A percentile compares a stretch with the other conserved stretches of the same genome.
Evolutionary conservation across 2,888 invertebrate species (phyloP).

Genomic region (Limnephilus marmoratus): DNA sequence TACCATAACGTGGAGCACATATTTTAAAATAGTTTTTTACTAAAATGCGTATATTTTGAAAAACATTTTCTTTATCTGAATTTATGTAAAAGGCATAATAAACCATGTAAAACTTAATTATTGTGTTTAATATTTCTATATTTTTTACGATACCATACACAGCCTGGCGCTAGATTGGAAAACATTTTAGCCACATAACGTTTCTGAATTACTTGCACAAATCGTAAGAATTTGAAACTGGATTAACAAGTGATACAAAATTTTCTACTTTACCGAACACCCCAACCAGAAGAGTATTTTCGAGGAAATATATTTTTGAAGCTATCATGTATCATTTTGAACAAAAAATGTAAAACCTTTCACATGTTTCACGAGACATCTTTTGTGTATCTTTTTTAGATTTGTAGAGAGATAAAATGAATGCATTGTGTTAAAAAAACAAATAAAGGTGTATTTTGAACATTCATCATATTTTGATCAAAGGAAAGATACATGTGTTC

Average conservation of each 20-base stretch:
- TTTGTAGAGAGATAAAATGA: neutral
- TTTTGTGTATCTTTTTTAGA: neutral
- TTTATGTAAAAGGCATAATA: no score
- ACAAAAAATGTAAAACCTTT: neutral
- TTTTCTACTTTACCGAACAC: neutral
- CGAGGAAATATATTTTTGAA: neutral
- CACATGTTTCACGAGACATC: neutral
- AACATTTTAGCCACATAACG: neutral
- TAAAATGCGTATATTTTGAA: no score
- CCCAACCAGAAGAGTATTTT: neutral
- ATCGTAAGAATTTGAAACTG: neutral
- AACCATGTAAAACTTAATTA: neutral
- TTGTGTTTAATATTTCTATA: no score
- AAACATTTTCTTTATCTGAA: no score
- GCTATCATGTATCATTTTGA: neutral
- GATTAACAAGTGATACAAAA: neutral
- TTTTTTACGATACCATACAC: no score
- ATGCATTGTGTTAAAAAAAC: neutral
- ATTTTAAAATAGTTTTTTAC: no score
- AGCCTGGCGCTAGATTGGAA: no score
- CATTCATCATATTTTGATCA: slow-evolving; percentile 32
- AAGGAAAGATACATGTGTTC: slow-evolving; percentile 21
- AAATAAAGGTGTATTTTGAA: slow-evolving; percentile 11
- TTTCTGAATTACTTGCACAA: neutral
- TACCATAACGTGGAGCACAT: no score